Base-by-base conservation (phyloP, 1,140 invertebrate genomes). In the Scaptomyza hsui region DNA sequence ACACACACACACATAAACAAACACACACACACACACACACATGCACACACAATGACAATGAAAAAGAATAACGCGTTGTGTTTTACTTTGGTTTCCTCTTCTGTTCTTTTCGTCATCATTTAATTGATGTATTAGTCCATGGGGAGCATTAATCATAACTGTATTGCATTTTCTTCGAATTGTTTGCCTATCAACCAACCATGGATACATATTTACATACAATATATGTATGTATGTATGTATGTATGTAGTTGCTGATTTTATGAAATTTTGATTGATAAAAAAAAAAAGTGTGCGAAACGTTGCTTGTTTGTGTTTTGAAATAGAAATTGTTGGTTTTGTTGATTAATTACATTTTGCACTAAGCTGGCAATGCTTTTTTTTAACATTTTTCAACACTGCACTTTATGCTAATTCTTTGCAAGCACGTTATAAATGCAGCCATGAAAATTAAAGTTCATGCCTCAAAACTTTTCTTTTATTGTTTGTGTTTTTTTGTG, bases 71-170 rank as follows among this genome's bases (percentile, higher is more conserved):
- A 29, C 16, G 7, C 42, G 53, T 51, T 67, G 24, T 67, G 35
- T 59, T 67, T 59, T 13, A 42, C 60, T 55, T 49, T 55, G 59
- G 32, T 64, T 70, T 70, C 16, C 44, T 19, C 16, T 26, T 62
- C n/a, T n/a, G n/a, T 51, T 67, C 47, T 51, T 74, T 69, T 52
- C 51, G 45, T 59, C 47, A 78, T 83, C 65, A 85, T 86, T 88
- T 69, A 77, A 86, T 64, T 86, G 82, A 86, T 86, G 82, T 62
- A 86, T 86, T 77, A 75, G 73, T 72, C 80, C 64, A 15, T 26
- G 53, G 81, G 55, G 24, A 51, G 37, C 63, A 72, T 72, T 72
- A 47, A 56, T 67, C 69, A 67, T 32, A 67, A 42, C 47, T 7
- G 4, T 21, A 35, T 65, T 55, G 44, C 55, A 37, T 18, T 45